Conservation (phyloP, 1,140 invertebrate species). For the Pachyrhynchus sulphureomaculatus region DNA sequence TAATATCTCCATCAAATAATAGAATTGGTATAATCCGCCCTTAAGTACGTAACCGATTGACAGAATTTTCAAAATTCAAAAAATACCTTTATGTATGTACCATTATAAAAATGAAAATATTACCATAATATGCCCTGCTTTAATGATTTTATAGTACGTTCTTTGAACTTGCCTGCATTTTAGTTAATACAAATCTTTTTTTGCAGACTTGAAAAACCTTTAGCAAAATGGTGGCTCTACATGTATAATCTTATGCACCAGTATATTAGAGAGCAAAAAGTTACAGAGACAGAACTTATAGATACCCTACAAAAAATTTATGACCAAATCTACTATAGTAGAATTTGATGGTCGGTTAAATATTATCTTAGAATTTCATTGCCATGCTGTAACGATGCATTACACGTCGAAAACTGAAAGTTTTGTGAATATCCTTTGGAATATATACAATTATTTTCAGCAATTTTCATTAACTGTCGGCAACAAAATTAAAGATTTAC, state of each 20-base stretch:
- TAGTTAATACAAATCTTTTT: too few relatives aligned
- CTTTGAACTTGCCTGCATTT: too few relatives aligned
- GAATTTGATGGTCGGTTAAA: constrained; percentile 82
- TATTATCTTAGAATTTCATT: constrained; percentile 76
- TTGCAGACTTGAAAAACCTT: constrained; percentile 61
- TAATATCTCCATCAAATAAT: too few relatives aligned
- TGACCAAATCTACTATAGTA: constrained; percentile 80
- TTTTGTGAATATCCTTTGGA: constrained; percentile 75
- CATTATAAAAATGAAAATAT: too few relatives aligned
- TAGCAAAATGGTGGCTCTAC: constrained; percentile 88
- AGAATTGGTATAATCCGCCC: too few relatives aligned
- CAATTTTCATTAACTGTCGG: constrained; percentile 73
- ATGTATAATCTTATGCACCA: constrained; percentile 64
- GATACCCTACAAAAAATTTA: constrained; percentile 74
- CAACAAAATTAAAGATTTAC: constrained; percentile 64
- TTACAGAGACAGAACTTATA: constrained; percentile 50
- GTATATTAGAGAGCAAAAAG: constrained; percentile 45
- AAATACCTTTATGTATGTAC: too few relatives aligned
- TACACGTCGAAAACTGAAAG: constrained; percentile 53
- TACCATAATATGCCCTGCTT: too few relatives aligned
- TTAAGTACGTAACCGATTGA: too few relatives aligned
- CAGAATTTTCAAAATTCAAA: too few relatives aligned
- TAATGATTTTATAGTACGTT: too few relatives aligned
- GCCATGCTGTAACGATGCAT: constrained; percentile 64
- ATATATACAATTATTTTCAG: constrained; percentile 81